Base-by-base conservation (phyloP, 2,113 vertebrate species). In the Corynorhinus townsendii region DNA sequence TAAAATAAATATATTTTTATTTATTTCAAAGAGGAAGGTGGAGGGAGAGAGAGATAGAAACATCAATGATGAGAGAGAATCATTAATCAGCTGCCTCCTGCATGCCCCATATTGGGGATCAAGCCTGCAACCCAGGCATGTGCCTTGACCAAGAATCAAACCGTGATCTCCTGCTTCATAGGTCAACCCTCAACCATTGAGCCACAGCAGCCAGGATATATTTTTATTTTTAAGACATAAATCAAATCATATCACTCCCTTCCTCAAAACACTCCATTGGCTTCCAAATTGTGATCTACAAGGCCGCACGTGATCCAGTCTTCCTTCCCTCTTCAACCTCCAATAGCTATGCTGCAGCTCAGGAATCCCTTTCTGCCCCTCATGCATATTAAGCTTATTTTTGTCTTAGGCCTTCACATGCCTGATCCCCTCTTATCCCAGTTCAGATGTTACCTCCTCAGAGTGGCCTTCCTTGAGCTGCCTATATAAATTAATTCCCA, bases 151-250 rank as follows among this genome's bases (percentile, higher is more conserved):
- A 4, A 28, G 59, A 62, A 62, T 28, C 26, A 28, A 28, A 62
- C 59, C 11, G 11, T 62, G 59, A 62, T 2, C 59, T 62, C 59
- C 59, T 62, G 59, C 10, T 62, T 28, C 26, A 1, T 24, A 24
- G 22, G 22, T 59, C 22, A 26, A 24, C 22, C 22, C 56, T 26
- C 56, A 59, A 59, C 56, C 56, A 62, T 28, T 28, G 59, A 62
- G 59, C 59, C 59, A 28, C 26, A 28, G 26, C 59, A 28, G 59
- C 59, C 26, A 28, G 59, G 26, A 4, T 38, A 24, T n/a, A 40
- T 47, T 49, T 49, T 49, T 76, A 49, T 49, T 47, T 94, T 68
- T 89, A 88, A 96, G 81, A 71, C 16, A 49, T 89, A 83, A 81
- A 84, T 79, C n/a, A 96, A 66, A 35, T 84, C n/a, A 83, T 77